Evolutionary conservation across 2,113 vertebrate species (phyloP), one percentile per base, ranked within the genome.

Genomic region (Pionites leucogaster): DNA sequence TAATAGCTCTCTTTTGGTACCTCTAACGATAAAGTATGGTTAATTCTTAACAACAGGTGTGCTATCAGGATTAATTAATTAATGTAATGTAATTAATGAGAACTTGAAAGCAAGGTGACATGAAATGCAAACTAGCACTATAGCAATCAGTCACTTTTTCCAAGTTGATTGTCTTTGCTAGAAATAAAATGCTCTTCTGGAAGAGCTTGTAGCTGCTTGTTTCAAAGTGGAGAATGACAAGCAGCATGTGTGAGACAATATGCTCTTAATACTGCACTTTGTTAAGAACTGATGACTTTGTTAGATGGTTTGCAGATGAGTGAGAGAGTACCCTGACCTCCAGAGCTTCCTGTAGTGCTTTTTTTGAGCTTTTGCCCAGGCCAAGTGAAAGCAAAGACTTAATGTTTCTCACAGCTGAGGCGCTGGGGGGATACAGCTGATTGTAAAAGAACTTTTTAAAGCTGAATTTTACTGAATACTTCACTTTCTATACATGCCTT

Each of bases 31-130:
- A 79, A 94, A 91, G 85, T 87, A 65, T 25, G 27, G 92, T 44
- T 95, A 95, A 95, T 96, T 93, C 80, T 79, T 93, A 82, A 92
- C 94, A 97, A 96, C 94, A 97, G 94, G 96, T 97, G 96, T 89
- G 72, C 91, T 91, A 96, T 93, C 86, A 92, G 91, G 91, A 72
- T 87, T 95, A 97, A 96, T 97, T 97, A 95, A 95, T 97, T 96
- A 95, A 97, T 47, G 62, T 96, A 88, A 96, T 95, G 94, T 97
- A 97, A 97, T 95, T 97, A 96, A 93, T 88, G 93, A 91, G 88
- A 92, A 82, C 92, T 95, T 93, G 83, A 96, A 95, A 95, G 95
- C 96, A 96, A 97, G 95, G 94, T 97, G 94, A 96, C 93, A 96
- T 94, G 91, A 93, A 96, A 96, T 91, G 86, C 93, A 95, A 97